Evolutionary conservation across 2,113 vertebrate species (phyloP), one percentile per base, ranked within the genome.

Genomic region (Gambusia holbrooki): DNA sequence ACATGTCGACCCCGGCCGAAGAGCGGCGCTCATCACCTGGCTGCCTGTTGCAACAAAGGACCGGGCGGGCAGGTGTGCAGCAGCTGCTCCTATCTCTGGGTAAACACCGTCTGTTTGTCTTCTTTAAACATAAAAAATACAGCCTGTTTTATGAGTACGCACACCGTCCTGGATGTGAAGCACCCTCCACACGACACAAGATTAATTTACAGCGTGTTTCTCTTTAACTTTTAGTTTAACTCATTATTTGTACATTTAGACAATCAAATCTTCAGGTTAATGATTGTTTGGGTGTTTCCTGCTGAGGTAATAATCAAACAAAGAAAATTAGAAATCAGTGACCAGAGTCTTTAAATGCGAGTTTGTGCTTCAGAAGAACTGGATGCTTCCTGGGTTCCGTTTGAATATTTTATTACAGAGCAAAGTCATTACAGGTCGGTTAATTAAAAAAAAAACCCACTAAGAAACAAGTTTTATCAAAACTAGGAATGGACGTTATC

Each of bases 101-200:
- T 90, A 95, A 95, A 95, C 94, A 95, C 82, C 33, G 76, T 40
- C 82, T 95, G 94, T 95, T 95, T 95, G 94, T 94, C 90, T 93
- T 93, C 86, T 81, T 86, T 82, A 83, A n/a, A 9, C 25, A 48
- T 37, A 12, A 11, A 54, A 93, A 93, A 92, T 88, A 89, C 88
- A 71, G 74, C 65, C 88, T 83, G 93, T 92, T 87, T 80, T 85
- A 90, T 83, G 85, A 66, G 85, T 88, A 83, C 87, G 88, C 80
- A 90, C 80, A 79, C 48, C 13, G 45, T 73, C 88, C 85, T 72
- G 79, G 83, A 82, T 83, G 80, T 76, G 83, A 79, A 75, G 75
- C 66, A 28, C 68, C 77, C 74, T 73, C 75, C 83, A 87, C 88
- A 77, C 40, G 88, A 84, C 89, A 84, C 76, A 71, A 82, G 83